Evolutionary conservation across 2,113 vertebrate genomes (phyloP).

Genomic region (Mustela lutreola): DNA sequence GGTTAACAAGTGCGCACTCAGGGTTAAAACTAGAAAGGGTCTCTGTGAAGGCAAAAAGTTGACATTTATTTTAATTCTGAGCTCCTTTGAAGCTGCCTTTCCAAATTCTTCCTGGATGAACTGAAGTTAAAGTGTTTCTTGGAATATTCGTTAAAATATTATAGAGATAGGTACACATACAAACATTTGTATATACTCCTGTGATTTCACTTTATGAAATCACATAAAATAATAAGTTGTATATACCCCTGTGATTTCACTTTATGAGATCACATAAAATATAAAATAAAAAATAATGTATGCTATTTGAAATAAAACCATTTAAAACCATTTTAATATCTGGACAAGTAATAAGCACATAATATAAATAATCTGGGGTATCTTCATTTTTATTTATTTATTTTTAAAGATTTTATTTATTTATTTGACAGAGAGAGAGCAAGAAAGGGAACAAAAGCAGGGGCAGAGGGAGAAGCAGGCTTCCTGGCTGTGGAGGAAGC

Average conservation of each 20-base stretch:
- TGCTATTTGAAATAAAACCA: neutral
- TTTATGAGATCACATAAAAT: neutral
- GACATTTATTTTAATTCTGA: constrained; percentile 17
- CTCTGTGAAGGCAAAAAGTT: neutral
- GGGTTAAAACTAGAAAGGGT: neutral
- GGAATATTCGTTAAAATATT: constrained; percentile 47
- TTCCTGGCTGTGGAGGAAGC: no score
- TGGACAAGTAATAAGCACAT: neutral
- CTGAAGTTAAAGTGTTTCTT: neutral
- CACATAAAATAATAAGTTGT: neutral
- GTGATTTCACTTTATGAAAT: neutral
- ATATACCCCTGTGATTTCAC: neutral
- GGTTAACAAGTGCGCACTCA: neutral
- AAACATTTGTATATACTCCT: neutral
- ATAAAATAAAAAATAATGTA: neutral
- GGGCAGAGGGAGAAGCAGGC: no score
- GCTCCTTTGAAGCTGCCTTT: neutral
- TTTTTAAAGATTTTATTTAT: no score
- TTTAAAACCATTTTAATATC: constrained; percentile 14
- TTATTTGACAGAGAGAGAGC: no score
- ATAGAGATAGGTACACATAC: neutral
- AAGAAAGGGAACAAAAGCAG: no score
- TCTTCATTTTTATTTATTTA: no score
- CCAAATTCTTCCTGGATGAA: constrained; percentile 11
- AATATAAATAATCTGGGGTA: neutral